Evolutionary conservation across 1,140 invertebrate genomes (phyloP), one percentile per base, ranked within the genome.

Genomic region (Parasteatoda tepidariorum): DNA sequence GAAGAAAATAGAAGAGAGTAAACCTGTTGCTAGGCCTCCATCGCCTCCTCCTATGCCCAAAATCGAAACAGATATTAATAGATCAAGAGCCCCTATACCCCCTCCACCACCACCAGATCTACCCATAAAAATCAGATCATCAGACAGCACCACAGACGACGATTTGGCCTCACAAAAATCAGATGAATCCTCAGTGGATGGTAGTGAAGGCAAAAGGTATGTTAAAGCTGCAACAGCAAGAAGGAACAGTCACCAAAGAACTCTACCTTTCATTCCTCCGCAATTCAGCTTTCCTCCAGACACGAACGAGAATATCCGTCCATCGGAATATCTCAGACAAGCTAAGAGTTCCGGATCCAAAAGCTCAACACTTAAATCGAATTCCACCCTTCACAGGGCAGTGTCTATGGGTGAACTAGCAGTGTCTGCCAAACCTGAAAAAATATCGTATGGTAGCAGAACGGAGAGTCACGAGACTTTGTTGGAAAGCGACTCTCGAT

Each of bases 241-340:
- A 18, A 22, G 75, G 9, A 83, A 70, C 22, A 71, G 76, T 24
- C 84, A 84, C 24, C 84, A 75, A 26, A 41, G 22, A 13, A 94
- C 93, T 85, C 89, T 95, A 81, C 94, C 95, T 84, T 96, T 97
- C 91, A 94, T 97, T 88, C 95, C 95, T 61, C 95, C 95, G 30
- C 94, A 94, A 88, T 96, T 97, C 90, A 93, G 93, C 34, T 91
- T 92, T 87, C 91, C 91, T 67, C 85, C 91, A 83, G 85, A 87
- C 59, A 91, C 93, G 86, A 92, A 94, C 67, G 93, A 95, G 88
- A 91, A 97, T 59, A 96, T 97, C 87, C 97, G 97, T 88, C 96
- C 96, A 55, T 96, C 95, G 41, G 95, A 97, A 88, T 97, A 97
- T 89, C 90, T 97, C 81, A 93, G 93, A 86, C 95, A 94, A 87